Conservation (phyloP, 2,888 invertebrate species). For the Eilema caniola region DNA sequence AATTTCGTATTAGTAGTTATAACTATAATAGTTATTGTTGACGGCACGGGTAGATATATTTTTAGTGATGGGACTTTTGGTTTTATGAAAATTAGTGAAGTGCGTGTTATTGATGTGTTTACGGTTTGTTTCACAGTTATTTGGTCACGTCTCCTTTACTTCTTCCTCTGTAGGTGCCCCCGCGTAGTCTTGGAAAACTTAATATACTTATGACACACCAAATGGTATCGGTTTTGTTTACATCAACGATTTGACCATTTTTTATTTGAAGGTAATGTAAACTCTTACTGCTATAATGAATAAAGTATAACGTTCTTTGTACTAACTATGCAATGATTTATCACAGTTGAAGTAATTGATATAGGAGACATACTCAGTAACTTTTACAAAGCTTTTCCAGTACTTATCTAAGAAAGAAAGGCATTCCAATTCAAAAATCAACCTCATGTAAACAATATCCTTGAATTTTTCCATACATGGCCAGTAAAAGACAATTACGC, state of each 20-base stretch:
- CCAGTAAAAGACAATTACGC: neutral
- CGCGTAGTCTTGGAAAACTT: conserved; percentile 51
- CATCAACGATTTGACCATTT: neutral
- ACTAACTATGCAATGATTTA: neutral
- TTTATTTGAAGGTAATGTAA: neutral
- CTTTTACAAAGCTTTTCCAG: too few relatives aligned
- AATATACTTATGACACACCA: neutral
- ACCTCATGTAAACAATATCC: neutral
- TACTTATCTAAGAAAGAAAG: too few relatives aligned
- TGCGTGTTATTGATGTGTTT: conserved; percentile 75
- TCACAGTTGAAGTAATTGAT: neutral
- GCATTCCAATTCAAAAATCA: neutral
- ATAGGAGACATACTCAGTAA: neutral
- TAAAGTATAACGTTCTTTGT: neutral
- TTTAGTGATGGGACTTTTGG: conserved; percentile 47
- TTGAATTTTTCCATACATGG: neutral
- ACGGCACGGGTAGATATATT: conserved; percentile 22
- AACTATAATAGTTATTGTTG: conserved; percentile 20
- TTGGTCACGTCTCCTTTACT: conserved; percentile 69
- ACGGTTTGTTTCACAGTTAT: conserved; percentile 72
- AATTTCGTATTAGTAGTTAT: conserved; percentile 30
- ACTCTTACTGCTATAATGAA: neutral
- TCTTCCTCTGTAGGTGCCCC: conserved; percentile 34
- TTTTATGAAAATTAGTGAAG: conserved; percentile 45
- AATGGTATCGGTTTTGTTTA: neutral